phyloP scores from a whole-genome alignment of 2,888 invertebrate genomes.

The Herminia tarsipennalis region DNA sequence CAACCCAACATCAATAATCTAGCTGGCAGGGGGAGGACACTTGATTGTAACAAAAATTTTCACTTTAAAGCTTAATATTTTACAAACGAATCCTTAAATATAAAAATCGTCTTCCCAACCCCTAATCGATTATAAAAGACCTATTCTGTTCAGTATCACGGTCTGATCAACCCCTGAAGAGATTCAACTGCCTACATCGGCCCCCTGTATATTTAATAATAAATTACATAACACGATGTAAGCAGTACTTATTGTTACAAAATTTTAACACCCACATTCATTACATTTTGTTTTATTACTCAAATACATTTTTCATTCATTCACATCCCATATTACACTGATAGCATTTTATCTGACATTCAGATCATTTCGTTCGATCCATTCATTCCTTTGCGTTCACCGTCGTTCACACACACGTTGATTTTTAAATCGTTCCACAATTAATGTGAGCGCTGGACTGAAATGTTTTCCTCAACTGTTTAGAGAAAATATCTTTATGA shows the following conservation, averaged over 20 bases:
- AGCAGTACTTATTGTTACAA: neutral
- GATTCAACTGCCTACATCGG: too few relatives aligned
- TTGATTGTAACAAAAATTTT: too few relatives aligned
- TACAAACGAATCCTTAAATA: too few relatives aligned
- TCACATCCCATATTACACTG: conserved; percentile 1
- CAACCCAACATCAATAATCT: too few relatives aligned
- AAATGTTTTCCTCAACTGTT: conserved; percentile 17
- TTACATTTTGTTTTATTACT: neutral
- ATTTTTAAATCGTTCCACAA: conserved; percentile 23
- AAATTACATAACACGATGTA: too few relatives aligned
- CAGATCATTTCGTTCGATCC: conserved; percentile 2
- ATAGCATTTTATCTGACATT: conserved; percentile 2
- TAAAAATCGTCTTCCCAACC: too few relatives aligned
- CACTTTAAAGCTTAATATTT: too few relatives aligned
- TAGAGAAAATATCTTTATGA: neutral
- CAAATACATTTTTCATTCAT: conserved; percentile 2
- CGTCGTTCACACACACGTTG: conserved; percentile 11
- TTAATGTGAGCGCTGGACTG: conserved; percentile 12
- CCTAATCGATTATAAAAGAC: too few relatives aligned
- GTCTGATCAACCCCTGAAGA: too few relatives aligned
- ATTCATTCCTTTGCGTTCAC: conserved; percentile 8
- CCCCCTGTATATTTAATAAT: too few relatives aligned
- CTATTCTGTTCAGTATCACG: too few relatives aligned
- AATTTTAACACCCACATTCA: neutral
- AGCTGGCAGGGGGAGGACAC: too few relatives aligned